Base-by-base conservation (phyloP, 1,140 invertebrate genomes). In the Armadillidium nasatum region DNA sequence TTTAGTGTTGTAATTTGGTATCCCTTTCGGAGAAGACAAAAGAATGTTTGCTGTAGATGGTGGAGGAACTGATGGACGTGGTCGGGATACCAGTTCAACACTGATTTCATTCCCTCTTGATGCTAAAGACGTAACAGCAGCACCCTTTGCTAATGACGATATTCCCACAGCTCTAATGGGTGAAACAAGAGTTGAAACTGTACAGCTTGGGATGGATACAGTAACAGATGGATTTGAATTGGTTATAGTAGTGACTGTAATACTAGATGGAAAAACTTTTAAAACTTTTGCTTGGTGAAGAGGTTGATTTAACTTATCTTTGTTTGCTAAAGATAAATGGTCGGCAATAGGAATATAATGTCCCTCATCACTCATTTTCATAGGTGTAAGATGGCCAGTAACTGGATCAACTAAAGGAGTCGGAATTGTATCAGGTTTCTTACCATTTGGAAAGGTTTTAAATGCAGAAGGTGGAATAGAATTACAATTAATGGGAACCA, bases 361-460 rank as follows among this genome's bases (percentile, higher is more conserved):
- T 43, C 73, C 73, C n/a, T 75, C 73, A 43, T 75, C 68, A n/a
- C 66, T 67, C 22, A 75, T 75, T 44, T 60, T 75, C 73, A 75
- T 75, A 9, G 73, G 73, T 33, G 73, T 75, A 21, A 75, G 22
- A 44, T 75, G 73, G 15, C 73, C 73, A 44, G 73, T 75, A 44
- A 75, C 73, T 13, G 73, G 73, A 68, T 75, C 73, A 11, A 75
- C 73, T 0, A 75, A 66, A 4, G 73, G 73, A 0, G 73, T 75
- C 7, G 73, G 73, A 22, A 68, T 67, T 7, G 54, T 44, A 19
- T 60, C 50, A 4, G 50, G 50, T 19, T 60, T 60, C 19, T 60
- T 60, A 13, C 50, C 50, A 19, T 60, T 60, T 13, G 50, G 50
- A 19, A 60, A 60, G 7, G 50, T 19, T 19, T 60, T 60, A 19